Evolutionary conservation across 2,797 vertebrate species (phyloP).

Genomic region (Ciconia nigra): DNA sequence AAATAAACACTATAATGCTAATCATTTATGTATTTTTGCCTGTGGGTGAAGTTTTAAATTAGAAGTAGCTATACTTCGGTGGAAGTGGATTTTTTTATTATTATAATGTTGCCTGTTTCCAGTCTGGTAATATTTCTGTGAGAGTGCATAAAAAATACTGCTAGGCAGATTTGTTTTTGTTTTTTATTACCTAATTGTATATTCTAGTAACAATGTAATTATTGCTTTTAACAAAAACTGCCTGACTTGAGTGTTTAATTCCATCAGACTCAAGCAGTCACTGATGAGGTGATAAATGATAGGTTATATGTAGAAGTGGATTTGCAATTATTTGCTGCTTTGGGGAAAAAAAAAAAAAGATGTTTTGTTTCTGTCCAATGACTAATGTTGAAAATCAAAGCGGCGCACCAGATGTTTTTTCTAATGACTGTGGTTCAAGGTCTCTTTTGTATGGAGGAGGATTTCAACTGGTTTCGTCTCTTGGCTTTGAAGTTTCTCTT

Average conservation of each 20-base stretch:
- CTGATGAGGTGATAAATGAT: conserved; percentile 72
- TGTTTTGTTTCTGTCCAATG: conserved; percentile 52
- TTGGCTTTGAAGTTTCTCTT: conserved; percentile 19
- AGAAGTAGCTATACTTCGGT: conserved; percentile 30
- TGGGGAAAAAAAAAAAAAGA: background rate
- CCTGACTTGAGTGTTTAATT: conserved; percentile 72
- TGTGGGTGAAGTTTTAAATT: conserved; percentile 69
- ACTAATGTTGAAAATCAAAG: conserved; percentile 43
- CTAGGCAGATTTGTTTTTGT: conserved; percentile 54
- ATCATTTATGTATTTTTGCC: conserved; percentile 68
- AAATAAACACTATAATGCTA: conserved; percentile 67
- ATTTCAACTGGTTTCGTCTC: background rate
- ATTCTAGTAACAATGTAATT: conserved; percentile 72
- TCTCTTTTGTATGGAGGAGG: background rate
- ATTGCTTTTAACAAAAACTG: conserved; percentile 70
- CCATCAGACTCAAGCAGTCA: conserved; percentile 62
- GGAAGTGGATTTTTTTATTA: conserved; percentile 30
- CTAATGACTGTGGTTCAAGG: conserved; percentile 16
- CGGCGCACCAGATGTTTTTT: conserved; percentile 24
- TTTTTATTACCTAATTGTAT: conserved; percentile 70
- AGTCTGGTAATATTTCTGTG: conserved; percentile 53
- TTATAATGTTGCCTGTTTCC: conserved; percentile 18
- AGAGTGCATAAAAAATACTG: conserved; percentile 40
- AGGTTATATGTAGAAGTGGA: conserved; percentile 59
- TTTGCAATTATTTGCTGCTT: conserved; percentile 60